Conservation (phyloP, 2,797 vertebrate genomes). For the Glossophaga mutica region DNA sequence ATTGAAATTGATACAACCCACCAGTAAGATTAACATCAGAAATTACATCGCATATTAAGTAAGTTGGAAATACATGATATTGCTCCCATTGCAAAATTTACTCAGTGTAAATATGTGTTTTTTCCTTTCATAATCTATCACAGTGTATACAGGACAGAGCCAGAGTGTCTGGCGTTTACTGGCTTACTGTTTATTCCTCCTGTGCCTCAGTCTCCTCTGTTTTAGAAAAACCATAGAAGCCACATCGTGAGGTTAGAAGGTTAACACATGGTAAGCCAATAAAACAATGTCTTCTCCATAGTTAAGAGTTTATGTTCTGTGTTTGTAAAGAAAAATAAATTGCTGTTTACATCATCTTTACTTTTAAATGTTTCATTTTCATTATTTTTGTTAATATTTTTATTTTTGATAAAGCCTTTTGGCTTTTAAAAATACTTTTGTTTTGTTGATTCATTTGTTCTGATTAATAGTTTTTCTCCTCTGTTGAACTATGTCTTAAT, state of each 20-base stretch:
- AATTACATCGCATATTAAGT: not conserved
- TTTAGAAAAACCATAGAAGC: not conserved
- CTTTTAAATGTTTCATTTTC: not conserved
- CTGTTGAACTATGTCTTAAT: not conserved
- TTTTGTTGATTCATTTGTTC: not conserved
- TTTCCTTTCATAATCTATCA: not conserved
- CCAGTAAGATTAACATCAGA: not conserved
- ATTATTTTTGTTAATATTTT: conserved; percentile 13
- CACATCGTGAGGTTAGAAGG: not conserved
- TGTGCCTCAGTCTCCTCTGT: not conserved
- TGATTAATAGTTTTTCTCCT: not conserved
- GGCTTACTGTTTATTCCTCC: not conserved
- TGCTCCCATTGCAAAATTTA: not conserved
- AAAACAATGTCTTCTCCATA: not conserved
- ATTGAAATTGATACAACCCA: not conserved
- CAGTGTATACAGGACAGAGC: not conserved
- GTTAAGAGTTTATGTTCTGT: not conserved
- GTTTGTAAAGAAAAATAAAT: not conserved
- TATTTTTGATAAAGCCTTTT: not conserved
- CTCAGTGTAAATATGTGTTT: not conserved
- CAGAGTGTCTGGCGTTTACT: not conserved
- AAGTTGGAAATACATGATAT: not conserved
- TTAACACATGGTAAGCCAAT: not conserved
- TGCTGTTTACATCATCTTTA: not conserved
- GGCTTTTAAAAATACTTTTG: not conserved